Evolutionary conservation across 2,888 invertebrate species (phyloP).

Genomic region (Patella ulyssiponensis): DNA sequence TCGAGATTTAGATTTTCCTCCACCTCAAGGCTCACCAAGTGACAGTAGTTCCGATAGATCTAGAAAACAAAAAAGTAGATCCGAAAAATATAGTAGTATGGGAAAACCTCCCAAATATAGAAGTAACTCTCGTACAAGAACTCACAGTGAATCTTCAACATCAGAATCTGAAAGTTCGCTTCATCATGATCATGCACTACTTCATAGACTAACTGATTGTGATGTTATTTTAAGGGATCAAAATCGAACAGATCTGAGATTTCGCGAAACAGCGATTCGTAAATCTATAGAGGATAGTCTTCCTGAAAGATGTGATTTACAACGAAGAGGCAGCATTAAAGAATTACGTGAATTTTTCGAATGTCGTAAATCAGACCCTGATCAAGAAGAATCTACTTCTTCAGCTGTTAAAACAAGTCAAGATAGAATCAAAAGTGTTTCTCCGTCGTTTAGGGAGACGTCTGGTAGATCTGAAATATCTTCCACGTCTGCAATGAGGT

Average conservation of each 20-base stretch:
- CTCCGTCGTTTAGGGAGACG: constrained; percentile 35
- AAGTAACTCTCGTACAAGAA: constrained; percentile 48
- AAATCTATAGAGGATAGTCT: constrained; percentile 21
- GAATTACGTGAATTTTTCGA: constrained; percentile 62
- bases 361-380: constrained; percentile 38
- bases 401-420: constrained; percentile 32
- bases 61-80: constrained; percentile 23
- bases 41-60: constrained; percentile 24
- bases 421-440: constrained; percentile 46
- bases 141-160: constrained; percentile 61
- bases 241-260: constrained; percentile 25
- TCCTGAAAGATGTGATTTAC: constrained; percentile 42
- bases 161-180: constrained; percentile 48
- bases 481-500: constrained; percentile 14
- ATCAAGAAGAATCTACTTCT: constrained; percentile 13
- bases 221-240: constrained; percentile 32
- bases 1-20: constrained; percentile 11
- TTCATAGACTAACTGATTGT: constrained; percentile 21
- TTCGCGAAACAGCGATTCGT: background rate
- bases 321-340: constrained; percentile 64
- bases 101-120: constrained; percentile 55
- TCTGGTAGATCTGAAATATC: constrained; percentile 21
- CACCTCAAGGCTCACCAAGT: constrained; percentile 17
- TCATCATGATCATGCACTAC: constrained; percentile 14
- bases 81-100: constrained; percentile 25